These are phyloP conservation scores for Drosophila helvetica DNA, from an alignment of 2,888 invertebrate genomes.

Conservation along the genomic window DNA sequence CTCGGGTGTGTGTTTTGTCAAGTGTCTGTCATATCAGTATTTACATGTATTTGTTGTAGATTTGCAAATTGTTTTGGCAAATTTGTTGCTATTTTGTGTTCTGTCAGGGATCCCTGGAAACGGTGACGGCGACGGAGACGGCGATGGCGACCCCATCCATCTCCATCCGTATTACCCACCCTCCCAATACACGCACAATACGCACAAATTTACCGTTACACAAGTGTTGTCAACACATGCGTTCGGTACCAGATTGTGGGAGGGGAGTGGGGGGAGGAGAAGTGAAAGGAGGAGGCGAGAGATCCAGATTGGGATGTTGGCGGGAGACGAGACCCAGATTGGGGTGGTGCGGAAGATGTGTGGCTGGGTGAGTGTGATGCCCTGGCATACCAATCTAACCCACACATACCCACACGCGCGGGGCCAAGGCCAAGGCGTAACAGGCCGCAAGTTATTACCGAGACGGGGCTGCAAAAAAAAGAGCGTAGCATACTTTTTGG, in stretches of 20 bases:
- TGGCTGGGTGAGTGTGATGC: neutral
- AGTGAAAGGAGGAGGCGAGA: neutral
- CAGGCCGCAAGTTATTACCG: constrained; percentile 76
- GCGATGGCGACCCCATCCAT: constrained; percentile 16
- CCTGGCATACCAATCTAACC: constrained; percentile 25
- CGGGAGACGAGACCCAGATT: neutral
- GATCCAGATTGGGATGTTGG: neutral
- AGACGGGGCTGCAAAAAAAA: constrained; percentile 31
- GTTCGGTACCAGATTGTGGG: constrained; percentile 45
- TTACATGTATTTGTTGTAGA: constrained; percentile 76
- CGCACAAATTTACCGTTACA: constrained; percentile 78
- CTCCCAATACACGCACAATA: constrained; percentile 59
- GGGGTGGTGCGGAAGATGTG: neutral
- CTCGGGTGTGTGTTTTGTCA: constrained; percentile 41
- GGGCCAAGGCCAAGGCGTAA: constrained; percentile 60
- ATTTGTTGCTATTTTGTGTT: constrained; percentile 75
- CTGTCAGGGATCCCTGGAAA: constrained; percentile 51
- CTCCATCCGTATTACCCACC: neutral
- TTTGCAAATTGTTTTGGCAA: constrained; percentile 82
- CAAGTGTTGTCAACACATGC: constrained; percentile 79
- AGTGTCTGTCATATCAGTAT: constrained; percentile 80
- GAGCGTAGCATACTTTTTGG: constrained; percentile 52
- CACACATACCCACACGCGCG: constrained; percentile 11
- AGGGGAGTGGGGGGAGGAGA: constrained; percentile 33
- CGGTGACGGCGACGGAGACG: constrained; percentile 25